Conservation (phyloP, 2,797 vertebrate genomes). For the Staurois parvus region DNA sequence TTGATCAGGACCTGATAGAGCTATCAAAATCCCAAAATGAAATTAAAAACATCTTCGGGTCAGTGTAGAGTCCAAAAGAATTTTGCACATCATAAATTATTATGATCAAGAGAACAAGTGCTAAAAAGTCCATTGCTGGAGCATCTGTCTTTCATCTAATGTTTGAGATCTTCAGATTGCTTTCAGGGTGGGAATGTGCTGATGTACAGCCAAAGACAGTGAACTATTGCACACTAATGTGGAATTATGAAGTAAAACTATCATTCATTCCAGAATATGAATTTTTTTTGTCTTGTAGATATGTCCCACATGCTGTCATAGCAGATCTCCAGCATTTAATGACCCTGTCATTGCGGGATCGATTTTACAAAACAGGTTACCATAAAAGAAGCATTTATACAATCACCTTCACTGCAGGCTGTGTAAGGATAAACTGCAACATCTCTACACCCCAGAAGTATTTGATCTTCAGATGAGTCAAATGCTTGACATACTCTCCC, state of each 20-base stretch:
- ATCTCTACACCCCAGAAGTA: too few relatives aligned
- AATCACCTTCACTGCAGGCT: too few relatives aligned
- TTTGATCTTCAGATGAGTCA: too few relatives aligned
- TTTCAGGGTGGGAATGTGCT: slow-evolving; percentile 35
- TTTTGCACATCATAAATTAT: slow-evolving; percentile 33
- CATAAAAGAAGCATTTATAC: too few relatives aligned
- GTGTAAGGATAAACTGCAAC: too few relatives aligned
- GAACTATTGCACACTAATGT: neutral
- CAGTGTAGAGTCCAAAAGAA: slow-evolving; percentile 23
- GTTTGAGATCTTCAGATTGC: slow-evolving; percentile 30
- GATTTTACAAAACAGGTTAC: too few relatives aligned
- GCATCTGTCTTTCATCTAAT: slow-evolving; percentile 54
- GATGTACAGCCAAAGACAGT: slow-evolving; percentile 18
- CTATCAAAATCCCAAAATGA: slow-evolving; percentile 29
- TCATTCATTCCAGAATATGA: too few relatives aligned
- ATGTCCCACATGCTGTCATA: too few relatives aligned
- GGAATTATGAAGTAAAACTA: neutral
- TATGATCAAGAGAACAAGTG: slow-evolving; percentile 17
- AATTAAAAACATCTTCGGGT: slow-evolving; percentile 8
- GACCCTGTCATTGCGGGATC: too few relatives aligned
- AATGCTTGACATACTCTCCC: too few relatives aligned
- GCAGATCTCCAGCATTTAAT: too few relatives aligned
- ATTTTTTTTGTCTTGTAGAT: too few relatives aligned
- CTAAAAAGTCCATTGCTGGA: neutral
- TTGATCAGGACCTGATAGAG: slow-evolving; percentile 24